Evolutionary conservation across 2,113 vertebrate species (phyloP).

Genomic region (Clarias magur): DNA sequence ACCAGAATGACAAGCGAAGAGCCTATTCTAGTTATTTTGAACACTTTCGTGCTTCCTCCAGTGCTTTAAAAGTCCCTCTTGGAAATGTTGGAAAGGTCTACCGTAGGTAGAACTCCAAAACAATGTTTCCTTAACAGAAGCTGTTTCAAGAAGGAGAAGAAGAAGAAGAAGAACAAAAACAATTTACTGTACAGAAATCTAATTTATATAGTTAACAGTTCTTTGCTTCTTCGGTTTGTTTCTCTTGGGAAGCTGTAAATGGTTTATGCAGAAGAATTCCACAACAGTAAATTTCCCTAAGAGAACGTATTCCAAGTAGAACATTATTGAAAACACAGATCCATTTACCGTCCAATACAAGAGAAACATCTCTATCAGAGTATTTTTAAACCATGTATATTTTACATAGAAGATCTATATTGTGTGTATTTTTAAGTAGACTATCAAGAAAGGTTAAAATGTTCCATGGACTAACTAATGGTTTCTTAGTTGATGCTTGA

Average conservation of each 20-base stretch:
- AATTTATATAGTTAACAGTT: neutral
- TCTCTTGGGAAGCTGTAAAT: neutral
- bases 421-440: neutral
- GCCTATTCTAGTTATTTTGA: neutral
- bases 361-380: neutral
- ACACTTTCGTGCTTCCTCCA: neutral
- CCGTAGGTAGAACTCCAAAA: neutral
- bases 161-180: neutral
- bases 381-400: neutral
- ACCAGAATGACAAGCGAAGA: neutral
- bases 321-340: neutral
- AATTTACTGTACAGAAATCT: neutral
- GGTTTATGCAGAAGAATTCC: neutral
- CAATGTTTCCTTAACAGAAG: neutral
- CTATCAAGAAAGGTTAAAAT: neutral
- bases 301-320: neutral
- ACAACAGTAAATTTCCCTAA: neutral
- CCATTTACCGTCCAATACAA: neutral
- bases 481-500: neutral
- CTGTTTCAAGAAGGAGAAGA: neutral
- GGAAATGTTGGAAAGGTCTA: too few species aligned
- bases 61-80: neutral
- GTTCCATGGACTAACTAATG: neutral
- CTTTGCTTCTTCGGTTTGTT: neutral
- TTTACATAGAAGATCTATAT: neutral